Evolutionary conservation across 2,888 invertebrate species (phyloP), one percentile per base, ranked within the genome.

Genomic region (Heliconius sara): DNA sequence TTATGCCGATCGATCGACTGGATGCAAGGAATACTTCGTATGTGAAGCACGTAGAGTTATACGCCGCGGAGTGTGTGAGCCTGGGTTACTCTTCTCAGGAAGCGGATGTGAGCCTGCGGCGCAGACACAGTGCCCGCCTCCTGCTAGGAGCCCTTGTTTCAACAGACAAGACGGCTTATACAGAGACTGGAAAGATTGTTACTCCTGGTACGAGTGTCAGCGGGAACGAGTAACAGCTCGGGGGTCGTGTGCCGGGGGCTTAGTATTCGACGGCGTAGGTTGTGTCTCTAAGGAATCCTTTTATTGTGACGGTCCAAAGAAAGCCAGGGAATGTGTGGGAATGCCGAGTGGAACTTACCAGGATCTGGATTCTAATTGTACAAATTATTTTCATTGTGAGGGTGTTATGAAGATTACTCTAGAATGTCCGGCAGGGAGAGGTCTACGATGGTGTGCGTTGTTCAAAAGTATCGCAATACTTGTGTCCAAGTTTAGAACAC

Each of bases 21-120:
- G 94, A 43, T 96, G 96, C 85, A 93, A 95, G 63, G 96, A 96
- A 85, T 96, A 96, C 86, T 96, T 95, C 85, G 96, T 95, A 84
- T 96, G 96, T 87, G 93, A 95, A 82, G 91, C 94, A 60, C 91
- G 91, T 25, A 94, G 95, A 47, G 95, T 95, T 52, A 93, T 95
- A 70, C 92, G 95, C 10, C 94, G 96, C 78, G 92, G 96, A 13
- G 95, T 96, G 25, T 96, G 96, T 85, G 95, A 96, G 68, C 89
- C 93, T 19, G 95, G 94, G 5, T 90, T 93, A 72, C 86, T 96
- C 57, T 96, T 96, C 86, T 92, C 96, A 77, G 93, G 93, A 27
- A 92, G 93, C 67, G 94, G 94, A 34, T 96, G 96, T 86, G 95
- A 95, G 80, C 87, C 91, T n/a, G 93, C 93, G 0, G 85, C 86